Conservation (phyloP, 2,888 invertebrate species). For the Tachina fera region DNA sequence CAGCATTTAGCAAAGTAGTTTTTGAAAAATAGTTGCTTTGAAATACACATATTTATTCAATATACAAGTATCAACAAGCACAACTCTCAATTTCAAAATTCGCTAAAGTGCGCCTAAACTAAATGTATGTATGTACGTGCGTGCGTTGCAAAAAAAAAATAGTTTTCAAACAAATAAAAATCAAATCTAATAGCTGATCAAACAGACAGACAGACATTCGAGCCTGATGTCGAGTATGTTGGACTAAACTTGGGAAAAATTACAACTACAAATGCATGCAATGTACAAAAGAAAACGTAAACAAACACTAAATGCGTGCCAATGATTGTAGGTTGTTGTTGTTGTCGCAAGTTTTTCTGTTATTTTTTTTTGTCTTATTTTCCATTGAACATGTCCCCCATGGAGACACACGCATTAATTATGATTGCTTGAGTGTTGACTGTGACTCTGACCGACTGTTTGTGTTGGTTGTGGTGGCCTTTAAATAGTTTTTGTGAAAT, state of each 20-base stretch:
- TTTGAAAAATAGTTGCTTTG: slow-evolving; percentile 46
- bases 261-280: not conserved
- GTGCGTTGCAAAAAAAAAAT: slow-evolving; percentile 38
- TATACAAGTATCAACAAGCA: not conserved
- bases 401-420: slow-evolving; percentile 56
- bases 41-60: slow-evolving; percentile 6
- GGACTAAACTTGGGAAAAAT: slow-evolving; percentile 44
- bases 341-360: not conserved
- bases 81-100: slow-evolving; percentile 31
- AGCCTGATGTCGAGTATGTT: slow-evolving; percentile 41
- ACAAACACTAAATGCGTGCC: slow-evolving; percentile 60
- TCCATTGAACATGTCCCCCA: slow-evolving; percentile 13
- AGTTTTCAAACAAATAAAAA: slow-evolving; percentile 52
- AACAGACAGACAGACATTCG: slow-evolving; percentile 17
- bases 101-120: slow-evolving; percentile 50
- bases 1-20: slow-evolving; percentile 21
- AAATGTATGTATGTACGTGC: slow-evolving; percentile 30
- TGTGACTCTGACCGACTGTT: slow-evolving; percentile 48
- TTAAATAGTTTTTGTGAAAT: slow-evolving; percentile 14
- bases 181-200: slow-evolving; percentile 46
- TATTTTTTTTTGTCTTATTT: not conserved
- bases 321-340: slow-evolving; percentile 60
- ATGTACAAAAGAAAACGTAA: slow-evolving; percentile 27
- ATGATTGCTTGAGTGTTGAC: slow-evolving; percentile 33
- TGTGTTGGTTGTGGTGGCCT: slow-evolving; percentile 29